phyloP scores from a whole-genome alignment of 2,113 vertebrate genomes.

The Onychorhynchus coronatus region DNA sequence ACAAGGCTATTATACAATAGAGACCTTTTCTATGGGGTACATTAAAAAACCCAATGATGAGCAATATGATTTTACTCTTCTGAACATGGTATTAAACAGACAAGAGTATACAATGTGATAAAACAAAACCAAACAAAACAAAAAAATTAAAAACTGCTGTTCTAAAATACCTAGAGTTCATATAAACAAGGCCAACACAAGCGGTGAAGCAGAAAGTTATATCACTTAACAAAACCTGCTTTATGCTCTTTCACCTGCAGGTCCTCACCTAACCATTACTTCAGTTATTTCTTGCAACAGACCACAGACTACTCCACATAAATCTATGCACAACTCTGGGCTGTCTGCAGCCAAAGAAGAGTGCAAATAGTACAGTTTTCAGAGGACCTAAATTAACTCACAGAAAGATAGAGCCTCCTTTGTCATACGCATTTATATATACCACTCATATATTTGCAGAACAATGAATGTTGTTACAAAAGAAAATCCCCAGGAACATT shows the following conservation, averaged over 20 bases:
- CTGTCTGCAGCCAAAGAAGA: not conserved
- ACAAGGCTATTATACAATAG: not conserved
- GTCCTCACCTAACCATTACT: not conserved
- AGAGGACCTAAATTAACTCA: not conserved
- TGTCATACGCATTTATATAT: not conserved
- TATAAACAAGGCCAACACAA: not conserved
- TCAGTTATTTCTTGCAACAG: not conserved
- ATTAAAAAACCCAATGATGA: not conserved
- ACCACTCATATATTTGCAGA: not conserved
- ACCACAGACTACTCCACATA: not conserved
- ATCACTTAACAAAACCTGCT: not conserved
- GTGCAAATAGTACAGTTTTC: not conserved
- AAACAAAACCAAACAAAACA: not conserved
- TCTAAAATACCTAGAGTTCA: not conserved
- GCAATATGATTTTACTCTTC: not conserved
- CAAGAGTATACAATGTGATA: not conserved
- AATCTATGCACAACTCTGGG: not conserved
- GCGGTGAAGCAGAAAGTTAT: constrained; percentile 14
- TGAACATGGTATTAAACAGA: not conserved
- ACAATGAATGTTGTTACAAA: not conserved
- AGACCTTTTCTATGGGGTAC: not conserved
- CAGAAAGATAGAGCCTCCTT: not conserved
- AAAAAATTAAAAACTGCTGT: not conserved
- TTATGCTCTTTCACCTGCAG: not conserved
- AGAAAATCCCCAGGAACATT: not conserved